Base-by-base conservation (phyloP, 1,140 invertebrate genomes). In the Tetramorium simillimum region DNA sequence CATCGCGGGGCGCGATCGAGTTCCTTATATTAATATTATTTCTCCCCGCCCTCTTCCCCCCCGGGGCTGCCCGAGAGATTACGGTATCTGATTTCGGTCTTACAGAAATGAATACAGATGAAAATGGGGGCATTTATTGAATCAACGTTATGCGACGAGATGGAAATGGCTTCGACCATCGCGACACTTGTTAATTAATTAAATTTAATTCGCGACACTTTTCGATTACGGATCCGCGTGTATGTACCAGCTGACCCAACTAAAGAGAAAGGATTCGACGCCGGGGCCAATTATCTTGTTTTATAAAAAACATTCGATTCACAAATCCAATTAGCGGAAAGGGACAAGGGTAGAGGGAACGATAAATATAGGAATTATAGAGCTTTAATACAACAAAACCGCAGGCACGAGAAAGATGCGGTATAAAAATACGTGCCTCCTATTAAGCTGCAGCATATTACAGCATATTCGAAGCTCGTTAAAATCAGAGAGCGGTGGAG, bases 11-110 rank as follows among this genome's bases (percentile, higher is more conserved):
- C 16, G n/a, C 65, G 43, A 69, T 70, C 65, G 40, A 12, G 70
- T 70, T 56, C n/a, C 77, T 81, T 81, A 81, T 81, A 81, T 58
- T 81, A 81, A 81, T 81, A 81, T 81, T 81, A 81, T 70, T 72
- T 56, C 65, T 28, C 77, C 18, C 43, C n/a, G 7, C 21, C 14
- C 33, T 14, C 3, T 14, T 0, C 3, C 5, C 10, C 0, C 16
- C 28, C 33, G 16, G 37, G 40, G 0, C 56, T 46, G 40, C 3
- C 18, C 58, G 46, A 56, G 33, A 69, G 63, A 70, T 81, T 81
- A 56, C 63, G 40, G 5, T 69, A 40, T 43, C 37, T 14, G 78
- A 81, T 81, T 56, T 81, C 37, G 37, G 5, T 18, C 65, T 43
- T 43, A 28, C n/a, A 4, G 46, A 5, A 24, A 40, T 53, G 18